A percentile compares a stretch with the other conserved stretches of the same genome.
Evolutionary conservation across 2,113 vertebrate species (phyloP).

Genomic region (Chloropsis hardwickii): DNA sequence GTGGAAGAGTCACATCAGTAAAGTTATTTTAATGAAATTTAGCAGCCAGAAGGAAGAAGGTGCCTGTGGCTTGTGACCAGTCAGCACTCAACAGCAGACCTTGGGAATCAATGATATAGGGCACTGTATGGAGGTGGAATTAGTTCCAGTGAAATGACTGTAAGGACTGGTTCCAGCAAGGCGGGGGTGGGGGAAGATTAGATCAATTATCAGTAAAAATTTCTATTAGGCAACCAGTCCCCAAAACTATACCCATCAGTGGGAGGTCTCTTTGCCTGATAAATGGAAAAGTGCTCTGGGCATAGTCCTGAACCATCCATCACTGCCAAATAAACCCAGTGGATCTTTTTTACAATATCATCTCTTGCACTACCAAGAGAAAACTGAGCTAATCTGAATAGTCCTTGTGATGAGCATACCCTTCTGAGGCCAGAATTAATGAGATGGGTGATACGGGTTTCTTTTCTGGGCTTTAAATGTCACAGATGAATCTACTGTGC

Average conservation of each 20-base stretch:
- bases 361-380: conserved; percentile 2
- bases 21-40: conserved; percentile 48
- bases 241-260: conserved; percentile 9
- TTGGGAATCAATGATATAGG: conserved; percentile 29
- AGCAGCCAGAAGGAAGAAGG: conserved; percentile 39
- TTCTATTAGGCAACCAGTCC: background rate
- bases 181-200: background rate
- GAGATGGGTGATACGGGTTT: background rate
- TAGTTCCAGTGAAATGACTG: conserved; percentile 8
- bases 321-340: background rate
- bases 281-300: conserved; percentile 37
- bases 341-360: background rate
- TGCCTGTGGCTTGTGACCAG: background rate
- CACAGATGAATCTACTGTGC: background rate
- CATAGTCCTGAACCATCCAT: conserved; percentile 6
- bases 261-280: background rate
- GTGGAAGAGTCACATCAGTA: conserved; percentile 8
- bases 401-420: background rate
- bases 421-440: conserved; percentile 35
- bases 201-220: conserved; percentile 37
- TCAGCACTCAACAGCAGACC: background rate
- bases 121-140: background rate
- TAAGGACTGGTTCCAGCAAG: background rate
- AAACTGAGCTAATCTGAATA: conserved; percentile 9
- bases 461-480: background rate